These are phyloP conservation scores for Drosophila fulvimacula DNA, from an alignment of 2,888 invertebrate species.

Conservation along the genomic window DNA sequence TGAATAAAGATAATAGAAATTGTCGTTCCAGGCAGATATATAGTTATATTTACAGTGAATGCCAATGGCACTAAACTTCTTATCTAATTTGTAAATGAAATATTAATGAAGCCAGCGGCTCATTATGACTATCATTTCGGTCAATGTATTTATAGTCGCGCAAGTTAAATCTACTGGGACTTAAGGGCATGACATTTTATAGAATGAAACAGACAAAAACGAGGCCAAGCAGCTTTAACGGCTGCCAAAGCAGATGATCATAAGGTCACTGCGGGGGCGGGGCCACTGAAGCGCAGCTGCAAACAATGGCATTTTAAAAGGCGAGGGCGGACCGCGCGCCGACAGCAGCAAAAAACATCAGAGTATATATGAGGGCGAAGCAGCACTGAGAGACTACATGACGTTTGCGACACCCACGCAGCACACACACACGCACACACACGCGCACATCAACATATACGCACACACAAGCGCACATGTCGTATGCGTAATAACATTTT, in stretches of 20 bases:
- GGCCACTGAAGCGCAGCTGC: constrained; percentile 66
- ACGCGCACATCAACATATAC: constrained; percentile 7
- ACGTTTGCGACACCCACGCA: constrained; percentile 22
- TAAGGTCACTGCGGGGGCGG: constrained; percentile 53
- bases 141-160: constrained; percentile 26
- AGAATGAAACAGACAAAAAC: constrained; percentile 17
- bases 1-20: not conserved
- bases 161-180: constrained; percentile 13
- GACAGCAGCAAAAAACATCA: constrained; percentile 22
- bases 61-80: not conserved
- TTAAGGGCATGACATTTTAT: constrained; percentile 32
- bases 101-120: constrained; percentile 11
- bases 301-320: constrained; percentile 75
- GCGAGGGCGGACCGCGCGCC: constrained; percentile 39
- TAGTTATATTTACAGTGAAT: not conserved
- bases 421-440: constrained; percentile 14
- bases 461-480: constrained; percentile 55
- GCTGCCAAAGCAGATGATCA: constrained; percentile 38
- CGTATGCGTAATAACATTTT: constrained; percentile 78
- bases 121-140: constrained; percentile 22
- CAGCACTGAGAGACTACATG: constrained; percentile 57
- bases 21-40: not conserved
- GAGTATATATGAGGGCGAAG: constrained; percentile 13
- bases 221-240: constrained; percentile 19
- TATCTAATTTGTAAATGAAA: not conserved